Evolutionary conservation across 2,888 invertebrate genomes (phyloP).

Genomic region (Pelosia muscerda): DNA sequence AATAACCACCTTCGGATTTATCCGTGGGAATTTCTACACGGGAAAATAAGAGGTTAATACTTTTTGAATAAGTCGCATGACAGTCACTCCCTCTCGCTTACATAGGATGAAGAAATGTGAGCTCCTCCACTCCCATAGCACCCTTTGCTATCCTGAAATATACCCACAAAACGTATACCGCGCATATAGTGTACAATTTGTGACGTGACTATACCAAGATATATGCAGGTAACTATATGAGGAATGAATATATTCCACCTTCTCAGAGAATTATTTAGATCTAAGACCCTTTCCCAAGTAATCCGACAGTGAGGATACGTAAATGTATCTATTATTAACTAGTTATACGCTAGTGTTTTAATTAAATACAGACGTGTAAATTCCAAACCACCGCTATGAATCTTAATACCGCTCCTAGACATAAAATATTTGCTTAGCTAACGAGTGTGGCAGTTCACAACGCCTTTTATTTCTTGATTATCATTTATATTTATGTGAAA

Average conservation of each 20-base stretch:
- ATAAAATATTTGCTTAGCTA: slow-evolving; percentile 47
- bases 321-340: slow-evolving; percentile 50
- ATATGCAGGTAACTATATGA: too few relatives aligned
- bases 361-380: slow-evolving; percentile 52
- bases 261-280: slow-evolving; percentile 35
- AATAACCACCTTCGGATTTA: too few relatives aligned
- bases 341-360: slow-evolving; percentile 39
- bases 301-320: slow-evolving; percentile 39
- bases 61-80: too few relatives aligned
- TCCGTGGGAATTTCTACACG: too few relatives aligned
- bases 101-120: too few relatives aligned
- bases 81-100: too few relatives aligned
- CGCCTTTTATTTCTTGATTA: neutral
- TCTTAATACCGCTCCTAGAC: slow-evolving; percentile 39
- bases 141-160: too few relatives aligned
- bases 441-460: slow-evolving; percentile 26
- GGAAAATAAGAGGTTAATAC: too few relatives aligned
- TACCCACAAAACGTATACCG: too few relatives aligned
- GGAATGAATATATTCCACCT: neutral
- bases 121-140: too few relatives aligned
- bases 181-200: too few relatives aligned
- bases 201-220: too few relatives aligned
- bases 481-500: neutral
- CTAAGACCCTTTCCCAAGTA: slow-evolving; percentile 36
- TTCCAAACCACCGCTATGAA: slow-evolving; percentile 40